Evolutionary conservation across 1,140 invertebrate species (phyloP), one percentile per base, ranked within the genome.

Genomic region (Oncopodura yosiiana): DNA sequence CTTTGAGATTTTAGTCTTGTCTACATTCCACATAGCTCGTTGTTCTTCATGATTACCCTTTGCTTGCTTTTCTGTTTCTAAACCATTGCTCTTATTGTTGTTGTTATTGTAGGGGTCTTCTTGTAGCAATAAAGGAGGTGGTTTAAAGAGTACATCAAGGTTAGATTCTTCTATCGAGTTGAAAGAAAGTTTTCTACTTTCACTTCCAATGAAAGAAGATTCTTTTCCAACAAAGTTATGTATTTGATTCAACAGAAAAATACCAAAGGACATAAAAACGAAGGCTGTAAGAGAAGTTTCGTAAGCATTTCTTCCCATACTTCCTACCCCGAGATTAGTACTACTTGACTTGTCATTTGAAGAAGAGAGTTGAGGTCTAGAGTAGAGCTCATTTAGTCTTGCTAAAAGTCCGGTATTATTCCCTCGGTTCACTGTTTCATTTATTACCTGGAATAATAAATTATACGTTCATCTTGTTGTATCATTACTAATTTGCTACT

Each of bases 221-320:
- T 49, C 55, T 39, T 49, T 53, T 11, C 39, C 60, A 34, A 58
- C 41, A 34, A 64, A 49, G 21, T 29, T 57, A 60, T 79, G 78
- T 32, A 79, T 76, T 64, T 78, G 78, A 62, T 77, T 77, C 4
- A 79, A 57, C 23, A 79, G 61, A 66, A 79, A 74, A 1, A 79
- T 70, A 63, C 78, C 77, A 53, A 79, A 67, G 0, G 75, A 75
- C 51, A 79, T 62, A 23, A 79, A 72, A 0, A 75, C 77, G 54
- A 79, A 76, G 0, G 77, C 76, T 1, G 77, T 56, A 8, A 77
- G 63, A 14, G 75, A 72, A 3, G 63, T 65, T 49, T 67, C 65
- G 11, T 58, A 58, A 5, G 58, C 48, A 53, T 52, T 65, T 39
- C 55, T 41, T 39, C 60, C 62, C 16, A 49, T n/a, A 29, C 11